Percentiles rank a stretch among this genome's conserved stretches.
These are phyloP conservation scores for Montipora foliosa DNA, from an alignment of 64 coral and sea anemone genomes.

Conservation along the genomic window DNA sequence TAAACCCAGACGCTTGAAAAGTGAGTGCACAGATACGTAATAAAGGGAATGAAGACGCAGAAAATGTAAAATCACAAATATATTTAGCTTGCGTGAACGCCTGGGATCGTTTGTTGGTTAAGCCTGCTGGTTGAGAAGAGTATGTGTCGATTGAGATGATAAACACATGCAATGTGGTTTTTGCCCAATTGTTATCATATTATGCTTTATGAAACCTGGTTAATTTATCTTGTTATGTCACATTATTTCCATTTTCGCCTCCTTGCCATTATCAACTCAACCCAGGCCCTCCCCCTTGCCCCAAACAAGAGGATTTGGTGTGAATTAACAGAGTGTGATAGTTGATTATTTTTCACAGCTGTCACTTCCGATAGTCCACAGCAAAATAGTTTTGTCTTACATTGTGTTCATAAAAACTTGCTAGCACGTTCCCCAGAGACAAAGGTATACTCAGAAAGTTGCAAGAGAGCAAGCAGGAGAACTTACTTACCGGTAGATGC, in stretches of 20 bases:
- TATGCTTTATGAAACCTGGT: background rate
- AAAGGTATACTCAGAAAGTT: no score
- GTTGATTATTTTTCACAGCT: no score
- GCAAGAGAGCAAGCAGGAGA: no score
- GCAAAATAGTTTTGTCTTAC: no score
- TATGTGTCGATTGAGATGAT: background rate
- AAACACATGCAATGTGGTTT: conserved; percentile 19
- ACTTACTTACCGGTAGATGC: no score
- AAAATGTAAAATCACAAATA: background rate
- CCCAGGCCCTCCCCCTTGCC: no score
- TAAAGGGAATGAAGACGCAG: background rate
- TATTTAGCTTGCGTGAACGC: background rate
- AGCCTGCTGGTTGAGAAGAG: background rate
- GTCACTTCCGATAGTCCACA: no score
- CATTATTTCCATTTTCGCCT: background rate
- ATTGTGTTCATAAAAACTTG: no score
- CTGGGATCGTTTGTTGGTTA: background rate
- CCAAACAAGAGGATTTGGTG: no score
- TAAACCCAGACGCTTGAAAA: background rate
- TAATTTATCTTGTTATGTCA: background rate
- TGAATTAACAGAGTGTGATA: background rate
- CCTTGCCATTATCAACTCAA: background rate
- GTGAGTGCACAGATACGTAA: background rate
- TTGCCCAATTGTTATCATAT: background rate
- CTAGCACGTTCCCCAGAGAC: no score